Evolutionary conservation across 2,113 vertebrate species (phyloP), one percentile per base, ranked within the genome.

Genomic region (Forbesichthys agassizii): DNA sequence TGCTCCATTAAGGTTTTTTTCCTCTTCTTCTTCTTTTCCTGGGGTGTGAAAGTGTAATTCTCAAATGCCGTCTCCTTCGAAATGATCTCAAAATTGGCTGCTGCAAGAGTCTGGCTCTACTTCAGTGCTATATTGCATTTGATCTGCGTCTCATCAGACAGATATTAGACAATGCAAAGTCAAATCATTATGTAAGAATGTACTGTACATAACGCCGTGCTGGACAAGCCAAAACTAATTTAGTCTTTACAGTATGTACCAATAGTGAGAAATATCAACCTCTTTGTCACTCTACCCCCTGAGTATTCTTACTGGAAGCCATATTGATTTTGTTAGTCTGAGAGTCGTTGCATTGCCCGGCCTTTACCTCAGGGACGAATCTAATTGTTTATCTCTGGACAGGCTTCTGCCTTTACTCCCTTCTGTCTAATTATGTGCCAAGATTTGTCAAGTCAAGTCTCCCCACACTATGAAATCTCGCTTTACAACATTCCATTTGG

Each of bases 361-460:
- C 89, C 91, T 91, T 90, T 91, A 92, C 92, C 91, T 85, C 90
- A 84, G 92, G 91, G 92, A 93, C 88, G 88, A 89, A 91, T 92
- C 89, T 93, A 94, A 94, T 94, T 94, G 92, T 94, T 94, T 93
- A 92, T 93, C 91, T 92, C 92, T 93, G 91, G 91, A 93, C 90
- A 92, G 90, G 90, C 91, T 92, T 90, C 89, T 93, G 90, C 86
- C 81, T 92, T 91, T 87, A 88, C 90, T 92, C 90, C 90, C 92
- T 91, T 92, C 92, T 92, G 91, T 91, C 93, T 94, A 88, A 89
- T 93, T 93, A 93, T 88, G 88, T 92, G 93, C 92, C 93, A 94
- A 93, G 90, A 93, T 93, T 92, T 93, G 92, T 93, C 91, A 91
- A 93, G 93, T 93, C 90, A 91, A 93, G 88, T 91, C 92, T 91